Evolutionary conservation across 1,140 invertebrate genomes (phyloP).

Genomic region (Brevipalpus yothersi): DNA sequence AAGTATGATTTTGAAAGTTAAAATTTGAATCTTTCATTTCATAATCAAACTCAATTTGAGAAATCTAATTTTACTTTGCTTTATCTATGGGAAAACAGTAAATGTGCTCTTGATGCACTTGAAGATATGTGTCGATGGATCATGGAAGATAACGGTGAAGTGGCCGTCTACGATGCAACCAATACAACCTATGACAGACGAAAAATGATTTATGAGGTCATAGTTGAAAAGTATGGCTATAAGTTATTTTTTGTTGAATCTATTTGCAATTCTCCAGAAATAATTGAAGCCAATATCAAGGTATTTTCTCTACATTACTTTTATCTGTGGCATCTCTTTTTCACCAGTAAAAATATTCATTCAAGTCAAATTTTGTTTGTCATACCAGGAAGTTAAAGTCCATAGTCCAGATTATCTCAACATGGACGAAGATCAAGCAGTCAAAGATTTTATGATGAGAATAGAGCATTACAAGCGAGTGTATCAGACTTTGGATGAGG

Average conservation of each 20-base stretch:
- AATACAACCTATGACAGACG: conserved; percentile 82
- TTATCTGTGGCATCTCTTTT: too few species aligned
- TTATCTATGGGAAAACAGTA: conserved; percentile 23
- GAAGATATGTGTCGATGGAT: conserved; percentile 70
- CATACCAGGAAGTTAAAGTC: conserved; percentile 72
- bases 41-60: background rate
- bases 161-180: conserved; percentile 95
- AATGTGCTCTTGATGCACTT: conserved; percentile 72
- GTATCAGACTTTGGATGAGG: conserved; percentile 73
- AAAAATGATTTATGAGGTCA: conserved; percentile 60
- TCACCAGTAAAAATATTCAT: too few species aligned
- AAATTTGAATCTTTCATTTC: background rate
- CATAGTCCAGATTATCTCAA: conserved; percentile 91
- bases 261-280: conserved; percentile 81
- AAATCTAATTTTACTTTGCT: background rate
- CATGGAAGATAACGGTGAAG: conserved; percentile 55
- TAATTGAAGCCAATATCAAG: conserved; percentile 91
- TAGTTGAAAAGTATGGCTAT: conserved; percentile 71
- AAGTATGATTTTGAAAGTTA: conserved; percentile 21
- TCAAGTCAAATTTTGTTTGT: background rate
- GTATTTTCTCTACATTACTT: conserved; percentile 23
- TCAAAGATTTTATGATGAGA: conserved; percentile 77
- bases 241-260: conserved; percentile 97
- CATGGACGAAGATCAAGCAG: conserved; percentile 72
- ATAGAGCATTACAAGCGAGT: conserved; percentile 86